Conservation (phyloP, 2,888 invertebrate species). For the Andrena praecox region DNA sequence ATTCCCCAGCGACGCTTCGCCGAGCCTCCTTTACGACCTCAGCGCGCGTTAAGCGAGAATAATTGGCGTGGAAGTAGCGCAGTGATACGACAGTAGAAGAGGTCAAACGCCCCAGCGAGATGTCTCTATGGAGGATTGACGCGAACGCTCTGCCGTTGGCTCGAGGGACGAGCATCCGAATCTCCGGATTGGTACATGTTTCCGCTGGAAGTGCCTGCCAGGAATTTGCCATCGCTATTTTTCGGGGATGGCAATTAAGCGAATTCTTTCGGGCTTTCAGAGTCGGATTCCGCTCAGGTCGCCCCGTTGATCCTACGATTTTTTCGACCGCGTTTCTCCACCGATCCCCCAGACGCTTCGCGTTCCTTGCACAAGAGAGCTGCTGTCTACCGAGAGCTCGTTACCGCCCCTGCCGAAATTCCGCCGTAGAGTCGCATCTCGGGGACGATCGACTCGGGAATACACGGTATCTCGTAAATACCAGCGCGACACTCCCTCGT, state of each 20-base stretch:
- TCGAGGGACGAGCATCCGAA: conserved; percentile 40
- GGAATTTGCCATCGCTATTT: neutral
- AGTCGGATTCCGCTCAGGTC: neutral
- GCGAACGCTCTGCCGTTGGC: conserved; percentile 14
- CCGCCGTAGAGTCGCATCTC: conserved; percentile 33
- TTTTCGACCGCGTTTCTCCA: neutral
- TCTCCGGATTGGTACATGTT: neutral
- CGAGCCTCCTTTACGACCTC: conserved; percentile 22
- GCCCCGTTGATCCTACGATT: conserved; percentile 7
- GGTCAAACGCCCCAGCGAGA: conserved; percentile 36
- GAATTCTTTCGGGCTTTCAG: conserved; percentile 9
- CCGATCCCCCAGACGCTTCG: neutral
- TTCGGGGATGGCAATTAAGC: neutral
- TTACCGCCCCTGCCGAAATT: conserved; percentile 53
- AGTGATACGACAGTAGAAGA: conserved; percentile 26
- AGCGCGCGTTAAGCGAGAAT: conserved; percentile 33
- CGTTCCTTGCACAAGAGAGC: conserved; percentile 8
- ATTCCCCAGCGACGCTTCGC: conserved; percentile 16
- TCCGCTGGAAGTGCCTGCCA: neutral
- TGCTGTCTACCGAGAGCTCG: neutral
- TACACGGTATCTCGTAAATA: conserved; percentile 64
- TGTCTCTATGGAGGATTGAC: conserved; percentile 35
- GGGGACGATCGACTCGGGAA: conserved; percentile 53
- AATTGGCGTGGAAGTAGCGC: conserved; percentile 39
- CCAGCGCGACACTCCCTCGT: conserved; percentile 56